Percentiles rank a stretch among this genome's conserved stretches.
Conservation (phyloP, 1,140 invertebrate genomes). For the Drusus annulatus region DNA sequence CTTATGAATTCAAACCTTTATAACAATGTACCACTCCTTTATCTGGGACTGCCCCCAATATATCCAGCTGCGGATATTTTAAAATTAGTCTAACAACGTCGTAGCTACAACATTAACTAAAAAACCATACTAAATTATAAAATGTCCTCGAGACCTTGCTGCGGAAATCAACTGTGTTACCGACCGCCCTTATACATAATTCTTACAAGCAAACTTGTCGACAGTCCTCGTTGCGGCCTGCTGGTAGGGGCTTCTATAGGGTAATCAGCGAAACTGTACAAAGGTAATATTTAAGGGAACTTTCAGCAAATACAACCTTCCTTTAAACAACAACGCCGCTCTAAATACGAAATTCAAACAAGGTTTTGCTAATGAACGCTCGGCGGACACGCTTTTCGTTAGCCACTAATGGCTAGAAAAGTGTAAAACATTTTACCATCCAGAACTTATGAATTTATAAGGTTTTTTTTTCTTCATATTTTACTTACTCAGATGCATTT, state of each 20-base stretch:
- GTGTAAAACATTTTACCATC: too few species aligned
- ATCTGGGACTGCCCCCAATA: too few species aligned
- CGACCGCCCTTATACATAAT: background rate
- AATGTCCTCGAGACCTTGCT: too few species aligned
- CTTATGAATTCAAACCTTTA: too few species aligned
- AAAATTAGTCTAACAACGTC: too few species aligned
- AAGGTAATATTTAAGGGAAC: constrained; percentile 28
- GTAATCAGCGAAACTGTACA: constrained; percentile 13
- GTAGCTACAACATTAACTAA: too few species aligned
- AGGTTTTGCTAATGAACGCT: constrained; percentile 34
- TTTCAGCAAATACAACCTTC: constrained; percentile 25
- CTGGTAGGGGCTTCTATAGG: background rate
- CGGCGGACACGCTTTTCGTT: background rate
- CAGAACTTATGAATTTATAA: too few species aligned
- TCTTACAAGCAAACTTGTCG: background rate
- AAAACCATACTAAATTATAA: too few species aligned
- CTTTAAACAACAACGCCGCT: constrained; percentile 18
- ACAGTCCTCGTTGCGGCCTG: background rate
- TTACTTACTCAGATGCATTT: too few species aligned
- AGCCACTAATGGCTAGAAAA: background rate
- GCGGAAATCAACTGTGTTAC: background rate
- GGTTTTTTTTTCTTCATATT: too few species aligned
- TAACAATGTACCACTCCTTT: too few species aligned
- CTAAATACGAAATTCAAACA: constrained; percentile 25
- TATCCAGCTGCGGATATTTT: too few species aligned